These are phyloP conservation scores for Drosophila kanapiae DNA, from an alignment of 1,140 invertebrate genomes.

Conservation along the genomic window DNA sequence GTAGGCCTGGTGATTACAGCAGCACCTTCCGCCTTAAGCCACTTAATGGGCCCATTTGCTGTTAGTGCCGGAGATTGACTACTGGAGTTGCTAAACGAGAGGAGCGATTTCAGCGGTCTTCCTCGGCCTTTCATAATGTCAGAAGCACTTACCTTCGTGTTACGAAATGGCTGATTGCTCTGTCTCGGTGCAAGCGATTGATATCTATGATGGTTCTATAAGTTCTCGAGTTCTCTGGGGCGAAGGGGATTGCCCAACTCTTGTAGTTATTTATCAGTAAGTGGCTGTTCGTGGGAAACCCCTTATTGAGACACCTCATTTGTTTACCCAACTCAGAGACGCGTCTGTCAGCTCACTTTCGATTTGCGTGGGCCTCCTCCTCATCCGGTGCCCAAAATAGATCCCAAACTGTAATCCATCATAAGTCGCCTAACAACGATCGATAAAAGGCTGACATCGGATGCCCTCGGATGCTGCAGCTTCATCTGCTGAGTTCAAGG, in stretches of 20 bases:
- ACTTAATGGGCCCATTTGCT: slow-evolving; percentile 54
- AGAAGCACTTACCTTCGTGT: slow-evolving; percentile 10
- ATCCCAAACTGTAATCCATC: slow-evolving; percentile 58
- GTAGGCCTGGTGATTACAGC: slow-evolving; percentile 37
- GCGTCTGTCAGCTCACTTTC: slow-evolving; percentile 43
- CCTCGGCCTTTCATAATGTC: neutral
- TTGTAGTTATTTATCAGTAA: slow-evolving; percentile 8
- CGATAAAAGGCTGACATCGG: slow-evolving; percentile 3
- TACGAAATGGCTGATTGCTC: slow-evolving; percentile 9
- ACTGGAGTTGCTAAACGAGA: slow-evolving; percentile 33
- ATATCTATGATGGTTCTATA: slow-evolving; percentile 2
- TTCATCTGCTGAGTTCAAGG: slow-evolving; percentile 51
- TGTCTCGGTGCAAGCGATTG: neutral
- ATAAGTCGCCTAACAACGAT: slow-evolving; percentile 24
- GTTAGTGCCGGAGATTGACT: slow-evolving; percentile 38
- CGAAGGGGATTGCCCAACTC: neutral
- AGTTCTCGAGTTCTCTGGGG: neutral
- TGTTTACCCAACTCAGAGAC: slow-evolving; percentile 8
- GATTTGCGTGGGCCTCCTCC: slow-evolving; percentile 31
- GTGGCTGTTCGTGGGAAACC: slow-evolving; percentile 21
- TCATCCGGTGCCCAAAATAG: slow-evolving; percentile 4
- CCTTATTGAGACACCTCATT: slow-evolving; percentile 11
- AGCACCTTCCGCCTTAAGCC: slow-evolving; percentile 16
- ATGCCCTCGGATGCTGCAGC: neutral
- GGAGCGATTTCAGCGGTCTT: neutral